Evolutionary conservation across 2,113 vertebrate species (phyloP).

Genomic region (Leucoraja erinaceus): DNA sequence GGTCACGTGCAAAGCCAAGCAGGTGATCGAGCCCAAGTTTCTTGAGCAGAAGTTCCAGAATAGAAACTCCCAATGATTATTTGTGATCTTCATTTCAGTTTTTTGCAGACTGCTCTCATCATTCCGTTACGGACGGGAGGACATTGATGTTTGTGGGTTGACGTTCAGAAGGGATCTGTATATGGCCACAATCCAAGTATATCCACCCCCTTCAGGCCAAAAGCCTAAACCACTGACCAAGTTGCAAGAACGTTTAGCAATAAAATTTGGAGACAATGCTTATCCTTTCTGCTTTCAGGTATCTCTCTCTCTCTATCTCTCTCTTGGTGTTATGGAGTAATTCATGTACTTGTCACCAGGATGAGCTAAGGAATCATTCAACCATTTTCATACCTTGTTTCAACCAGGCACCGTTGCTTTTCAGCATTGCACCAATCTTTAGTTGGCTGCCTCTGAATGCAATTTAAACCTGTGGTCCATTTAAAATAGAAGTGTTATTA

Average conservation of each 20-base stretch:
- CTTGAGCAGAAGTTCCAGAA: neutral
- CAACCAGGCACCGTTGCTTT: neutral
- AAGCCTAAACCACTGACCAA: neutral
- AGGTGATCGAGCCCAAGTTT: no score
- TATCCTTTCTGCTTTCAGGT: constrained; percentile 21
- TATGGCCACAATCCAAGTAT: constrained; percentile 71
- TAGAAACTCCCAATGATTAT: neutral
- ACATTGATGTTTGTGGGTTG: constrained; percentile 79
- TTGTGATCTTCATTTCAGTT: constrained; percentile 54
- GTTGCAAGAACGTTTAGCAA: constrained; percentile 1
- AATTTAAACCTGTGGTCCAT: neutral
- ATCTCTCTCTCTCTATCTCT: neutral
- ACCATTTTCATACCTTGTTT: neutral
- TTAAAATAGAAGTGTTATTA: neutral
- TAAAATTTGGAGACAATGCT: constrained; percentile 29
- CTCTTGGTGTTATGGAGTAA: neutral
- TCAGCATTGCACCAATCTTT: neutral
- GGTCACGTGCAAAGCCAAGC: neutral
- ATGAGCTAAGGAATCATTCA: neutral
- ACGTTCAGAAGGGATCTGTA: constrained; percentile 79
- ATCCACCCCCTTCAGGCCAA: constrained; percentile 50
- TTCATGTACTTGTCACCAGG: neutral
- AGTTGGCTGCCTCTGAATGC: no score
- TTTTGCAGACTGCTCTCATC: constrained; percentile 79
- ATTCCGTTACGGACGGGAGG: constrained; percentile 80